Conservation (phyloP, 2,113 vertebrate genomes). For the Amazona vittata region DNA sequence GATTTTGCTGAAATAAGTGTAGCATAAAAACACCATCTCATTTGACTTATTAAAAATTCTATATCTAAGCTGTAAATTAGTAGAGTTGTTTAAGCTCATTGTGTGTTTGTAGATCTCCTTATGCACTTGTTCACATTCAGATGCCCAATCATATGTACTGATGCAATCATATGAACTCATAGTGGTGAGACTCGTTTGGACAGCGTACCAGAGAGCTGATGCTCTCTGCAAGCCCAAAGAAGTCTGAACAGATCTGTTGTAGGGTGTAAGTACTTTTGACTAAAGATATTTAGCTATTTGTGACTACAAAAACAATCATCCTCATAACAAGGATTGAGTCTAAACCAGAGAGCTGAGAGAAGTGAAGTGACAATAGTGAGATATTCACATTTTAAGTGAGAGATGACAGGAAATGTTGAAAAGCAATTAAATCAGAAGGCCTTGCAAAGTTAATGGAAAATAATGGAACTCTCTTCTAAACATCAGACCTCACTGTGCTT, state of each 20-base stretch:
- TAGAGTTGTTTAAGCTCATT: background rate
- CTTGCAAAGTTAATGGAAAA: background rate
- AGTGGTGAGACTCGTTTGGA: background rate
- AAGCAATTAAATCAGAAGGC: background rate
- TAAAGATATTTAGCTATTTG: background rate
- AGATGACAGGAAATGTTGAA: background rate
- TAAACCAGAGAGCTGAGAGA: background rate
- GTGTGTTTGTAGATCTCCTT: background rate
- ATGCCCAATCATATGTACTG: background rate
- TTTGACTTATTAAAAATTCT: background rate
- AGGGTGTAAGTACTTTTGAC: background rate
- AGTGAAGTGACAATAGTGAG: background rate
- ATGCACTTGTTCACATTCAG: background rate
- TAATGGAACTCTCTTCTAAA: background rate
- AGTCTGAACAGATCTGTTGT: background rate
- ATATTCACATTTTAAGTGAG: background rate
- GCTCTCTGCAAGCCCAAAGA: background rate
- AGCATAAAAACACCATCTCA: background rate
- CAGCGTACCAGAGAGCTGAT: background rate
- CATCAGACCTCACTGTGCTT: background rate
- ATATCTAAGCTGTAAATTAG: background rate
- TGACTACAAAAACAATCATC: background rate
- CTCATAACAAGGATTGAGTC: background rate
- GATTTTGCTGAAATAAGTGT: background rate
- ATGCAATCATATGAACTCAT: background rate